phyloP scores from a whole-genome alignment of 2,797 vertebrate genomes.

The Crypturellus tataupa region DNA sequence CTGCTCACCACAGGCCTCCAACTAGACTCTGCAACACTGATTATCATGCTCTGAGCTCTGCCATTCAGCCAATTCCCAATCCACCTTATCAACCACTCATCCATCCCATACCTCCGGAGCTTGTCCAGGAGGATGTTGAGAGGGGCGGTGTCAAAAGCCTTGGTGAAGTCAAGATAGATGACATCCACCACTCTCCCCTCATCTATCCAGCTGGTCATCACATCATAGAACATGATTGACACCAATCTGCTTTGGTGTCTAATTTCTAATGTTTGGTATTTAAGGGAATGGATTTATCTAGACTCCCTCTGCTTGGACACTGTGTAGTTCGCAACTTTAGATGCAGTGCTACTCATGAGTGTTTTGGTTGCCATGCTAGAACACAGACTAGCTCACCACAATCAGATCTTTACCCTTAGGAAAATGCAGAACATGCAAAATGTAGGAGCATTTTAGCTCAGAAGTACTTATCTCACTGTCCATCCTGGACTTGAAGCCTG shows the following conservation, averaged over 20 bases:
- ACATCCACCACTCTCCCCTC: no score
- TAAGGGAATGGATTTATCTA: background rate
- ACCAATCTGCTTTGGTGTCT: background rate
- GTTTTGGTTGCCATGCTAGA: background rate
- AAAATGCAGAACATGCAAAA: accelerated
- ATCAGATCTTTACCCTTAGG: background rate
- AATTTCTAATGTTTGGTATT: background rate
- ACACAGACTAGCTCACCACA: background rate
- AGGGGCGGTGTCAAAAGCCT: no score
- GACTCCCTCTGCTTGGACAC: background rate
- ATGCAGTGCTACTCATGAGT: background rate
- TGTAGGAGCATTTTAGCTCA: background rate
- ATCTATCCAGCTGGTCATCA: no score
- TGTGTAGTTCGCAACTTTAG: background rate
- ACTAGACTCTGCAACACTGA: no score
- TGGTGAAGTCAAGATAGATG: no score
- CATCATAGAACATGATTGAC: background rate
- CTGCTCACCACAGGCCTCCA: no score
- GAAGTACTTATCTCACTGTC: background rate
- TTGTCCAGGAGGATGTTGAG: no score
- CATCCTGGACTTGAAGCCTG: background rate
- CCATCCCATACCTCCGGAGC: no score
- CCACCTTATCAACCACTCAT: no score
- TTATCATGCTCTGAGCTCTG: no score
- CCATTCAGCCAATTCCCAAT: no score